A percentile compares a stretch with the other conserved stretches of the same genome.
Evolutionary conservation across 2,888 invertebrate species (phyloP).

Genomic region (Tetanocera ferruginea): DNA sequence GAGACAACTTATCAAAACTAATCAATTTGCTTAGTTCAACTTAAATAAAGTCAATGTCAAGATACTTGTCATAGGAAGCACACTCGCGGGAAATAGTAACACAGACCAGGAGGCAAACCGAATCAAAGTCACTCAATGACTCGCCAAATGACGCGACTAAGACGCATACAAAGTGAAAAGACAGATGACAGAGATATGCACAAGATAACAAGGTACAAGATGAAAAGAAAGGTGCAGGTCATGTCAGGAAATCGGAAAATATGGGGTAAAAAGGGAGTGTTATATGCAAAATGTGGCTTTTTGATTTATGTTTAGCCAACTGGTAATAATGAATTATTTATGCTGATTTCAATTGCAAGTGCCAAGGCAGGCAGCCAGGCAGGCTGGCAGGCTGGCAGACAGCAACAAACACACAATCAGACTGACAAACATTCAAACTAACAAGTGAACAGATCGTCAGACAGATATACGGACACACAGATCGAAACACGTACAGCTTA

Average conservation of each 20-base stretch:
- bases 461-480: not conserved
- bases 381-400: not conserved
- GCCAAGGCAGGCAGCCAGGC: not conserved
- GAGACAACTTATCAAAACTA: no score
- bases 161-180: not conserved
- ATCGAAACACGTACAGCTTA: not conserved
- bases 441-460: not conserved
- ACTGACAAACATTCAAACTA: not conserved
- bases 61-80: not conserved
- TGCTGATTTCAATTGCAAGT: slow-evolving; percentile 56
- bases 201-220: slow-evolving; percentile 14
- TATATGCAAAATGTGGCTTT: slow-evolving; percentile 50
- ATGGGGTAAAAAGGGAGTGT: not conserved
- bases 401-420: slow-evolving; percentile 1
- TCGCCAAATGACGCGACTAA: not conserved
- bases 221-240: not conserved
- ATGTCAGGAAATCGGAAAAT: not conserved
- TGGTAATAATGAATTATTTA: slow-evolving; percentile 68
- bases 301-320: slow-evolving; percentile 66
- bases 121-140: not conserved
- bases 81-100: not conserved
- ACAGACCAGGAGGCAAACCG: not conserved
- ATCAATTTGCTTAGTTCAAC: not conserved
- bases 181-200: slow-evolving; percentile 4
- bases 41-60: not conserved